These are phyloP conservation scores for Sakesphorus luctuosus DNA, from an alignment of 2,113 vertebrate species.

Conservation along the genomic window DNA sequence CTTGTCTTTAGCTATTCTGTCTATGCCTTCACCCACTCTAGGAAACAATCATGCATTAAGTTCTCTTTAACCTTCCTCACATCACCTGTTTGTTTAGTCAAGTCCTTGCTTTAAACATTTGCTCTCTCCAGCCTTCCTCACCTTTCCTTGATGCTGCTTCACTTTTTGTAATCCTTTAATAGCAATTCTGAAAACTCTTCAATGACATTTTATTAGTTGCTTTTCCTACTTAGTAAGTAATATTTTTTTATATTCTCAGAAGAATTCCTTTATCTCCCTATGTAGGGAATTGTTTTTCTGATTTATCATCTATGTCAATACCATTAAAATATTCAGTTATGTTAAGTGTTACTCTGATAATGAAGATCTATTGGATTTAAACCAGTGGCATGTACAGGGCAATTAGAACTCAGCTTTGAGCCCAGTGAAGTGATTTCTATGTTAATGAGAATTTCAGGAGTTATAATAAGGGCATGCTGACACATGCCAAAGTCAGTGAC, in stretches of 20 bases:
- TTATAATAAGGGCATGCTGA: neutral
- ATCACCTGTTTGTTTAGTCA: neutral
- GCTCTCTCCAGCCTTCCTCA: neutral
- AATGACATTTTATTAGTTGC: neutral
- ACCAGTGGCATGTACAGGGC: neutral
- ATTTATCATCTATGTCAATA: neutral
- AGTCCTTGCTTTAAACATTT: neutral
- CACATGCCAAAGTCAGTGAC: neutral
- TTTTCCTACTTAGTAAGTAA: neutral
- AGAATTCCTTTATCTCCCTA: neutral
- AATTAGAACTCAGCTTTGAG: neutral
- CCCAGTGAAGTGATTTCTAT: neutral
- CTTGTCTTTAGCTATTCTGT: neutral
- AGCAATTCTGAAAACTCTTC: neutral
- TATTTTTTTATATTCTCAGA: neutral
- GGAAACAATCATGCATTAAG: neutral
- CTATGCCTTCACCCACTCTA: neutral
- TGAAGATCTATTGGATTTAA: neutral
- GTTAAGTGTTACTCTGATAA: neutral
- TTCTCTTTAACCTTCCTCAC: neutral
- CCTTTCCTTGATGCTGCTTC: neutral
- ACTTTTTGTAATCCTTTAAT: neutral
- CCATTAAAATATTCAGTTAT: slow-evolving; percentile 9
- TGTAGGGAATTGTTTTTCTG: neutral
- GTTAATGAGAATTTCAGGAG: slow-evolving; percentile 2